Evolutionary conservation across 2,797 vertebrate genomes (phyloP).

Genomic region (Premnoplex brunnescens): DNA sequence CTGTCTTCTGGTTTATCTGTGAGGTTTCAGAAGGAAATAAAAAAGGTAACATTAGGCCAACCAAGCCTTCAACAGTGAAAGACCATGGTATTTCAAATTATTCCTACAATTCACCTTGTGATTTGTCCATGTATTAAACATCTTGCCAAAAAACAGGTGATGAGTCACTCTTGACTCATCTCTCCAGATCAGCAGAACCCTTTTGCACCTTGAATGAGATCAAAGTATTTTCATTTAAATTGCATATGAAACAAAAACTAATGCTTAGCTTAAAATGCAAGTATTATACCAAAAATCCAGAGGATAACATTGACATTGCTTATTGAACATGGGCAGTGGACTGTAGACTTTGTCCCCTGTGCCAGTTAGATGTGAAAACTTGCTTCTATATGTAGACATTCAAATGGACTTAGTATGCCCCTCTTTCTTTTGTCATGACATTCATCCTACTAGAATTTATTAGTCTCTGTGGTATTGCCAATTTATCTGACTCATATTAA

Average conservation of each 20-base stretch:
- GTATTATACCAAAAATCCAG: neutral
- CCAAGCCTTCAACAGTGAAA: neutral
- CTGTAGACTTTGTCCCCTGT: neutral
- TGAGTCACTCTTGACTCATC: slow-evolving; percentile 67
- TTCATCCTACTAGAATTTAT: neutral
- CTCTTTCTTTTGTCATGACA: neutral
- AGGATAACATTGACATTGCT: neutral
- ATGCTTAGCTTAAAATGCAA: neutral
- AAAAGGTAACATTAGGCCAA: neutral
- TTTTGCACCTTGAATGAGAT: slow-evolving; percentile 48
- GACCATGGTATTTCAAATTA: neutral
- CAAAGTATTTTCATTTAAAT: slow-evolving; percentile 35
- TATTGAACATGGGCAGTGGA: neutral
- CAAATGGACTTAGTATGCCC: neutral
- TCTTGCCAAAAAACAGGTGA: slow-evolving; percentile 47
- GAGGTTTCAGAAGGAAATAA: neutral
- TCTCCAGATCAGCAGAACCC: slow-evolving; percentile 48
- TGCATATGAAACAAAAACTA: slow-evolving; percentile 11
- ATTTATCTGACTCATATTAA: slow-evolving; percentile 22
- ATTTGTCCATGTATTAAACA: slow-evolving; percentile 47
- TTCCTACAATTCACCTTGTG: slow-evolving; percentile 52
- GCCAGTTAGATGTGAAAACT: neutral
- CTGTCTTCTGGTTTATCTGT: neutral
- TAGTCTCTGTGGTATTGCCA: neutral
- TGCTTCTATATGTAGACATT: neutral